These are phyloP conservation scores for Eulemur rufifrons DNA, from an alignment of 2,113 vertebrate species.

Conservation along the genomic window DNA sequence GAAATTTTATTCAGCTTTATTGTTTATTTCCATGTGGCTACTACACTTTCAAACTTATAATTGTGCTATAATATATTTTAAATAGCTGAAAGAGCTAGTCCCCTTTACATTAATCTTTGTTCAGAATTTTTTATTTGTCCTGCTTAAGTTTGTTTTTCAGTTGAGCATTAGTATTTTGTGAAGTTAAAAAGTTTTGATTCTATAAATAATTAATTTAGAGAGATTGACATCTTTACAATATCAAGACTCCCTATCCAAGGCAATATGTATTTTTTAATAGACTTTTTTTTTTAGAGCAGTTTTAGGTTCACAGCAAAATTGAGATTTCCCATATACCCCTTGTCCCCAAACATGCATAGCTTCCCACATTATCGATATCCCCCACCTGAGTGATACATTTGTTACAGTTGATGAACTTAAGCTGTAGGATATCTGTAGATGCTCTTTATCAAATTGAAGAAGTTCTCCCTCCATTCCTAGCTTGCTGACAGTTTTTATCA, in stretches of 20 bases:
- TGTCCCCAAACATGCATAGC: neutral
- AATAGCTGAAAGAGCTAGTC: neutral
- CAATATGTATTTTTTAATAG: neutral
- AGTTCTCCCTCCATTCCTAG: neutral
- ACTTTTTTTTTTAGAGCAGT: neutral
- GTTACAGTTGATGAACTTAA: neutral
- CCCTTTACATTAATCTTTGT: neutral
- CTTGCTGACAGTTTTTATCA: neutral
- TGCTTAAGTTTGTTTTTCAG: neutral
- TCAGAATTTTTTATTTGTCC: neutral
- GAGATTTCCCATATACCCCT: neutral
- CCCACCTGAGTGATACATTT: neutral
- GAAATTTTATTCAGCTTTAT: neutral
- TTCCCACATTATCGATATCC: neutral
- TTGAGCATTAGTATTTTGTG: neutral
- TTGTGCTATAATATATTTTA: neutral
- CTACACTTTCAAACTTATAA: neutral
- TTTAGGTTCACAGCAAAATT: constrained; percentile 13
- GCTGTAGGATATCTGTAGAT: neutral
- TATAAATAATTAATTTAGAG: neutral
- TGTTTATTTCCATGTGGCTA: neutral
- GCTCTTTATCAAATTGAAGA: neutral
- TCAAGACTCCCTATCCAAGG: neutral
- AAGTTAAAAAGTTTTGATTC: neutral
- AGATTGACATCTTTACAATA: neutral